Evolutionary conservation across 1,140 invertebrate species (phyloP).

Genomic region (Achroia grisella): DNA sequence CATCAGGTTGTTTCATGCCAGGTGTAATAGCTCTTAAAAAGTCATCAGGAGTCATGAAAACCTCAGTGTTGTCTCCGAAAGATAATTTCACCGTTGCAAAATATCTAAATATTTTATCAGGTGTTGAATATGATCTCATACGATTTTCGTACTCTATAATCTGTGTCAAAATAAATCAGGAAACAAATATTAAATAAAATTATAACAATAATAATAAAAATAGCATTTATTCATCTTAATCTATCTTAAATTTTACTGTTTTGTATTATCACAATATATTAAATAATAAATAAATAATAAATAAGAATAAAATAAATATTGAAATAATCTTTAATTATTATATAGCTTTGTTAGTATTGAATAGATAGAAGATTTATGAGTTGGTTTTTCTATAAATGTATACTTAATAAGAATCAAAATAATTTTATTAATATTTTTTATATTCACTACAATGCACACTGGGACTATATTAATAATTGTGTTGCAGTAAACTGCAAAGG

Average conservation of each 20-base stretch:
- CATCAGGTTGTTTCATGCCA: constrained; percentile 97
- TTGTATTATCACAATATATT: neutral
- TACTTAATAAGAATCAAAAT: no score
- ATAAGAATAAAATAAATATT: neutral
- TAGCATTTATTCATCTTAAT: constrained; percentile 12
- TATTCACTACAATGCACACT: no score
- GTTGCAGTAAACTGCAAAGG: no score
- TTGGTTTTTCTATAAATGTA: no score
- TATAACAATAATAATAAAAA: constrained; percentile 11
- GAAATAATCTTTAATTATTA: neutral
- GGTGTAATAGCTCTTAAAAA: constrained; percentile 97
- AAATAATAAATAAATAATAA: constrained; percentile 11
- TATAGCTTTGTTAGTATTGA: neutral
- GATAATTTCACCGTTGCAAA: constrained; percentile 97
- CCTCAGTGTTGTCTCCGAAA: constrained; percentile 82
- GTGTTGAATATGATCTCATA: constrained; percentile 95
- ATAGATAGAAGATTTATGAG: neutral
- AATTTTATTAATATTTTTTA: no score
- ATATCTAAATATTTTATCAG: constrained; percentile 99
- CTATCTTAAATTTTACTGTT: neutral
- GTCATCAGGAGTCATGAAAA: constrained; percentile 99
- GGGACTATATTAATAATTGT: no score
- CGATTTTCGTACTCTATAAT: constrained; percentile 99
- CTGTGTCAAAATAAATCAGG: constrained; percentile 68
- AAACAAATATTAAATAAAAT: constrained; percentile 24